These are phyloP conservation scores for Oikopleura vanhoeffeni DNA, from an alignment of 23 tunicate genomes.

Conservation along the genomic window DNA sequence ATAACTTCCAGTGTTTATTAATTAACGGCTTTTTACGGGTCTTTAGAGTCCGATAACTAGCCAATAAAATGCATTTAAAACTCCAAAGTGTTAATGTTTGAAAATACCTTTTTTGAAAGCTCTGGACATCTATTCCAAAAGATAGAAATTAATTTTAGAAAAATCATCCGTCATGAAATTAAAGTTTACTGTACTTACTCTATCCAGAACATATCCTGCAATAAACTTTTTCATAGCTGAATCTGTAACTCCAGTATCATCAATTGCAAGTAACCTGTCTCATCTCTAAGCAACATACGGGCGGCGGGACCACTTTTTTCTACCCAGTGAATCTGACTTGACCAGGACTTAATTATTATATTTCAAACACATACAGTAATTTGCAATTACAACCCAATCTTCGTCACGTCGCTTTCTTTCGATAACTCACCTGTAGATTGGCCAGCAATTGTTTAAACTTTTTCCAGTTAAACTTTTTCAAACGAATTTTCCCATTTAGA, in stretches of 20 bases:
- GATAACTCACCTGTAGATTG: background rate
- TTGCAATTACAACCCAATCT: background rate
- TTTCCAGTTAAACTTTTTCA: background rate
- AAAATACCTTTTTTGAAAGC: no score
- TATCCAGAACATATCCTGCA: background rate
- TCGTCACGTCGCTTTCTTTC: conserved; percentile 6
- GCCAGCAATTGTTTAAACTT: background rate
- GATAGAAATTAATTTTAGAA: no score
- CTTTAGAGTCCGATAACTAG: no score
- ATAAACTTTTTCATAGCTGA: background rate
- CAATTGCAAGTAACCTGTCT: conserved; percentile 43
- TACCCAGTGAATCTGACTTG: conserved; percentile 97
- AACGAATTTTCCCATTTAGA: background rate
- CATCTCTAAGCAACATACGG: conserved; percentile 51
- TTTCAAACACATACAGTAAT: background rate
- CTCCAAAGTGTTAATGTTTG: no score
- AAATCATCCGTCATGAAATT: no score
- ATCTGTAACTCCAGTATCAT: background rate
- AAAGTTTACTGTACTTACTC: background rate
- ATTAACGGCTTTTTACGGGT: no score
- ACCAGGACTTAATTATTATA: conserved; percentile 14
- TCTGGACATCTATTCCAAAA: no score
- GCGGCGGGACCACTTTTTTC: conserved; percentile 62
- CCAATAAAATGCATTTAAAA: no score
- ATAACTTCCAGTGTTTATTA: no score